These are phyloP conservation scores for Myotis lucifugus DNA, from an alignment of 2,113 vertebrate species.

Conservation along the genomic window DNA sequence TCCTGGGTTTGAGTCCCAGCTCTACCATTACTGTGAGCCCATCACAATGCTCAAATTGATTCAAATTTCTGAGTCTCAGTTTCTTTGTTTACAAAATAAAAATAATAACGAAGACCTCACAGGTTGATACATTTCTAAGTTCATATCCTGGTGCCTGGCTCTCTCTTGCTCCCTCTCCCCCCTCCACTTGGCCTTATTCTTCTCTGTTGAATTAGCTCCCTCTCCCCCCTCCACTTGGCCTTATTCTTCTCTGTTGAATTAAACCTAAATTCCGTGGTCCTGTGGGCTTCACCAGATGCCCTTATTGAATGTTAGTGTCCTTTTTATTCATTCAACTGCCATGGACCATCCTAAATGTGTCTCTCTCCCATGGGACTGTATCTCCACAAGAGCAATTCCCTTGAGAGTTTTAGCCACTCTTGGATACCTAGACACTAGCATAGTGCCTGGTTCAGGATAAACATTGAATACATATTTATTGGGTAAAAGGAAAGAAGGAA, in stretches of 20 bases:
- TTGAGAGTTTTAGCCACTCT: neutral
- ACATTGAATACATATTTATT: neutral
- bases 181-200: neutral
- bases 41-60: neutral
- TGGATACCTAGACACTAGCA: neutral
- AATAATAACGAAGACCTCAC: neutral
- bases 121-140: neutral
- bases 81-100: neutral
- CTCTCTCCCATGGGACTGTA: neutral
- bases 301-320: neutral
- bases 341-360: neutral
- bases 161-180: fast-evolving
- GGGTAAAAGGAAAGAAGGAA: neutral
- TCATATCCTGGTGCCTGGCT: neutral
- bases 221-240: neutral
- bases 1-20: neutral
- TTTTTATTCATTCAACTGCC: neutral
- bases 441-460: neutral
- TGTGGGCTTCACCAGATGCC: neutral
- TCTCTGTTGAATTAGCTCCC: neutral
- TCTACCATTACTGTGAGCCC: too few species aligned
- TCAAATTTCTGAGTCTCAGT: neutral
- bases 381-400: neutral
- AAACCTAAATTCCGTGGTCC: too few species aligned
- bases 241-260: neutral